Percentiles rank a stretch among this genome's conserved stretches.
These are phyloP conservation scores for Augochlorella aurata DNA, from an alignment of 2,888 invertebrate genomes.

Conservation along the genomic window DNA sequence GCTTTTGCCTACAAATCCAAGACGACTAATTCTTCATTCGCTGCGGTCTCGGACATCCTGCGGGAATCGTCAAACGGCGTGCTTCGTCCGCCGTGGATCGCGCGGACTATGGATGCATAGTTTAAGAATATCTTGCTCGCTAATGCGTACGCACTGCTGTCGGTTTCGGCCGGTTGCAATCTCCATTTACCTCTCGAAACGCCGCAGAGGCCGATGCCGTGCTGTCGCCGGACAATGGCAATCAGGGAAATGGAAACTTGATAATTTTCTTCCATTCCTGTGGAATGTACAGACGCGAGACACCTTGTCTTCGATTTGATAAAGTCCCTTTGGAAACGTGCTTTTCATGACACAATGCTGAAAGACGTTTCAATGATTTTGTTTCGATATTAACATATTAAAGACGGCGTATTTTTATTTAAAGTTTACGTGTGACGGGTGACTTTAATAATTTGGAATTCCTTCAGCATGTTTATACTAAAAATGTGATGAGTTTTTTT, in stretches of 20 bases:
- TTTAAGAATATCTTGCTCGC: not conserved
- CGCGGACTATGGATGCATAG: not conserved
- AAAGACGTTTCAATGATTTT: too few species aligned
- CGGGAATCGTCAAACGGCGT: not conserved
- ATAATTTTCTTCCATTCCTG: not conserved
- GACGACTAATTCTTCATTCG: constrained; percentile 6
- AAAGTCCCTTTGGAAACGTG: too few species aligned
- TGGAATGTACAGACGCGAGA: too few species aligned
- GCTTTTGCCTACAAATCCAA: constrained; percentile 1
- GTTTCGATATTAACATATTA: too few species aligned
- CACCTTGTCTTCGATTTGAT: not conserved
- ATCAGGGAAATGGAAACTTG: not conserved
- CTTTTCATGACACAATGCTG: too few species aligned
- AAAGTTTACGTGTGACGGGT: too few species aligned
- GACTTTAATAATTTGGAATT: too few species aligned
- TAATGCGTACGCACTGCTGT: not conserved
- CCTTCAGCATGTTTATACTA: too few species aligned
- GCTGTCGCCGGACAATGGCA: not conserved
- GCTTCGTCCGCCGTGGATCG: not conserved
- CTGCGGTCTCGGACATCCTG: not conserved
- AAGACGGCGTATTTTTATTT: too few species aligned
- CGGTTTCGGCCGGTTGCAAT: not conserved
- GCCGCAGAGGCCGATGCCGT: not conserved
- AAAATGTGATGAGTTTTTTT: too few species aligned
- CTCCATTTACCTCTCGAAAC: not conserved